Conservation (phyloP, 53 echinoderm and acorn worm genomes). For the Luidia sarsii region DNA sequence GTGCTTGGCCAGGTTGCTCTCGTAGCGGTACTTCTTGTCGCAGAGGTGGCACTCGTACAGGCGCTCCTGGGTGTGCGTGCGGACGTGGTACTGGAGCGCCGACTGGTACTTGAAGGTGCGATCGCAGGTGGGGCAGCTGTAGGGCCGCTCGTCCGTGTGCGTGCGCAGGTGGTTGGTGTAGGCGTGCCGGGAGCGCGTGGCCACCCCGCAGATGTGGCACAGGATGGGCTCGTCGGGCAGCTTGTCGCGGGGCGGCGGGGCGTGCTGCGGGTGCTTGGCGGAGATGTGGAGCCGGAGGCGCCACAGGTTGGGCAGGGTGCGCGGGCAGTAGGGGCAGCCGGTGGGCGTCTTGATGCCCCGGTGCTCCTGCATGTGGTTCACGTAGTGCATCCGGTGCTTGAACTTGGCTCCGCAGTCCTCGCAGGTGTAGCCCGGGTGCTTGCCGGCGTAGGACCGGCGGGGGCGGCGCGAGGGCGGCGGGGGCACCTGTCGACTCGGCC, state of each 20-base stretch:
- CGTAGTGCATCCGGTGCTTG: not conserved
- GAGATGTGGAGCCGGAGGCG: not conserved
- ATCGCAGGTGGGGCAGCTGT: not conserved
- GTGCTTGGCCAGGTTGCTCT: not conserved
- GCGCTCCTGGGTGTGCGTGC: constrained; percentile 20
- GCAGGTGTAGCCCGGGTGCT: not conserved
- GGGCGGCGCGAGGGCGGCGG: too few species aligned
- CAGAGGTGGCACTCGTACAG: constrained; percentile 18
- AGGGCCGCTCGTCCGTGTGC: constrained; percentile 27
- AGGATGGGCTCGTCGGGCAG: not conserved
- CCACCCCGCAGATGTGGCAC: constrained; percentile 17
- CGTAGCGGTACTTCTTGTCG: not conserved
- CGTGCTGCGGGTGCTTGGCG: constrained; percentile 28
- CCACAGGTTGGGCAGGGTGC: not conserved
- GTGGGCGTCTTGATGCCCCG: not conserved
- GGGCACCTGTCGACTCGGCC: too few species aligned
- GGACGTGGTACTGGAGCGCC: not conserved
- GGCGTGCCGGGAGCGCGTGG: not conserved
- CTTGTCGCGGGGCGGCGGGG: constrained; percentile 1
- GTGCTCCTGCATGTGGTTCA: constrained; percentile 13
- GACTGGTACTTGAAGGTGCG: constrained; percentile 15
- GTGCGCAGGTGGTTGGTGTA: constrained; percentile 2
- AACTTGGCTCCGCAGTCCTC: constrained; percentile 15
- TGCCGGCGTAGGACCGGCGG: not conserved
- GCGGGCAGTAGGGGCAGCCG: constrained; percentile 5